These are phyloP conservation scores for Rhinogobius similis DNA, from an alignment of 2,113 vertebrate genomes.

Conservation along the genomic window DNA sequence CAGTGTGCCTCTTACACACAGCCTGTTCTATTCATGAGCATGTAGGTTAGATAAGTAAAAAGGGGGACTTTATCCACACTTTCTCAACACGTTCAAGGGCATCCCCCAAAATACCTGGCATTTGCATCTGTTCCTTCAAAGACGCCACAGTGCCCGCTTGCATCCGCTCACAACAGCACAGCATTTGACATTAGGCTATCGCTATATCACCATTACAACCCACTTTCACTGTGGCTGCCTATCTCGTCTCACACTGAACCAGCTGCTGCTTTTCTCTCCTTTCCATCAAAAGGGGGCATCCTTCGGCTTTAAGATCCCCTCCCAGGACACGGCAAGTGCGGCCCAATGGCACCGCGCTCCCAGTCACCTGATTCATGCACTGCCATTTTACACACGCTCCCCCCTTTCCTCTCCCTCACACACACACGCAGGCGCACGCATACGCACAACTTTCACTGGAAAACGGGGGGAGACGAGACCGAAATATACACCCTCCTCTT, in stretches of 20 bases:
- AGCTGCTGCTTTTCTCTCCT: slow-evolving; percentile 39
- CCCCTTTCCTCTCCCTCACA: background rate
- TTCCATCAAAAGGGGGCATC: slow-evolving; percentile 36
- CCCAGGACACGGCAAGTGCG: slow-evolving; percentile 58
- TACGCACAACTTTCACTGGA: slow-evolving; percentile 70
- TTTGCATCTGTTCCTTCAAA: background rate
- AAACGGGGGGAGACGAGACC: slow-evolving; percentile 14
- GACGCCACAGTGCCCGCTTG: background rate
- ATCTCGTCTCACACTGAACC: slow-evolving; percentile 16
- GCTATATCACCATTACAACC: background rate
- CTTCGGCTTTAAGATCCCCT: slow-evolving; percentile 79
- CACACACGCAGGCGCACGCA: background rate
- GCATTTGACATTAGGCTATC: slow-evolving; percentile 8
- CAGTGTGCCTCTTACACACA: no score
- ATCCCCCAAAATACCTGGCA: background rate
- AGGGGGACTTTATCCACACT: background rate
- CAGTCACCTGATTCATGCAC: slow-evolving; percentile 81
- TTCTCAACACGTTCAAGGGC: background rate
- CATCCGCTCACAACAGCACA: background rate
- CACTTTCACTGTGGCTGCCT: background rate
- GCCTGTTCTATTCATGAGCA: no score
- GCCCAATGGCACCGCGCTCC: slow-evolving; percentile 70
- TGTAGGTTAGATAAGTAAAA: no score
- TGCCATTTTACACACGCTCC: slow-evolving; percentile 78
- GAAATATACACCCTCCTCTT: slow-evolving; percentile 53